phyloP scores from a whole-genome alignment of 92 coral and sea anemone genomes.

The Epizoanthus stellaris region DNA sequence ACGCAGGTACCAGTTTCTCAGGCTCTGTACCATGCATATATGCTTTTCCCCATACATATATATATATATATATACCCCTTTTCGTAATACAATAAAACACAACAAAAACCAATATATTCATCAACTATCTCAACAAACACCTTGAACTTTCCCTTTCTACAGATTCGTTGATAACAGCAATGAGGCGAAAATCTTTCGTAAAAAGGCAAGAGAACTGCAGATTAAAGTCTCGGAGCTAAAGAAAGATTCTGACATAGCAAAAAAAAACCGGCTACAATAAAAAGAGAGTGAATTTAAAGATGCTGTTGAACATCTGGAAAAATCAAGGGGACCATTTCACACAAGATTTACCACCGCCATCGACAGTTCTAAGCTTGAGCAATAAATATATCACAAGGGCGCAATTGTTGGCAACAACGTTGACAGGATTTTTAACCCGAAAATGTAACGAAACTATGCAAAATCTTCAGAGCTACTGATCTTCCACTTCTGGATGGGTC shows the following conservation, averaged over 20 bases:
- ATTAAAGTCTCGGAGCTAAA: background rate
- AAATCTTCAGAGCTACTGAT: background rate
- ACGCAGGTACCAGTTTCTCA: too few species aligned
- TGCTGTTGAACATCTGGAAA: background rate
- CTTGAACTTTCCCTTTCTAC: background rate
- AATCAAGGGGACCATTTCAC: background rate
- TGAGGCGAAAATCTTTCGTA: background rate
- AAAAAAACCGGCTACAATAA: background rate
- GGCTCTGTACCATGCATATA: too few species aligned
- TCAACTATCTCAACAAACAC: background rate
- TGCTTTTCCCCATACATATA: too few species aligned
- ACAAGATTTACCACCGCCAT: background rate
- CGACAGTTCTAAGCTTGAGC: background rate
- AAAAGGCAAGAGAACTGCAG: background rate
- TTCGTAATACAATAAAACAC: background rate
- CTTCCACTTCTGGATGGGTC: constrained; percentile 12
- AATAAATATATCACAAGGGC: constrained; percentile 42
- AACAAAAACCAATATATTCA: too few species aligned
- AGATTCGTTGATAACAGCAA: background rate
- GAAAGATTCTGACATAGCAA: background rate
- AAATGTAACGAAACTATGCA: constrained; percentile 20
- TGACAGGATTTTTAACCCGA: constrained; percentile 19
- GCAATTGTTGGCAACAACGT: constrained; percentile 49
- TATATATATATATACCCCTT: too few species aligned
- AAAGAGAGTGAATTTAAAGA: background rate